Conservation (phyloP, 2,797 vertebrate genomes). For the Lagodon rhomboides region DNA sequence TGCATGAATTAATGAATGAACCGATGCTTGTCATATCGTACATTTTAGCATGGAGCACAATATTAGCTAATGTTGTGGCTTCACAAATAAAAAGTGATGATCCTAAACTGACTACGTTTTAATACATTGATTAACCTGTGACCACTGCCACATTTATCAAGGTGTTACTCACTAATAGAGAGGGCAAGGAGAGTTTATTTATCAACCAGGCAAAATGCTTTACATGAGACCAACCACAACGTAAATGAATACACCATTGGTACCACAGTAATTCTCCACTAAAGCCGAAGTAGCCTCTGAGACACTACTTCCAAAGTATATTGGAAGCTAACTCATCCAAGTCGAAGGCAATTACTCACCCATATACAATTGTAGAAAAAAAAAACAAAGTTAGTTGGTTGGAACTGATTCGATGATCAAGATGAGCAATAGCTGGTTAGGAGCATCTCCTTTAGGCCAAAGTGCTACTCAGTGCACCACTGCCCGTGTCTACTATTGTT, state of each 20-base stretch:
- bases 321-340: not conserved
- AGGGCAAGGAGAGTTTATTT: not conserved
- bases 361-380: not conserved
- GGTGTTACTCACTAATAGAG: not conserved
- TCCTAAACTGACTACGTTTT: not conserved
- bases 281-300: no score
- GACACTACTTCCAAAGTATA: not conserved
- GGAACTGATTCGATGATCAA: not conserved
- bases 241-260: no score
- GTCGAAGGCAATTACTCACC: not conserved
- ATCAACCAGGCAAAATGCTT: not conserved
- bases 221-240: no score
- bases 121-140: not conserved
- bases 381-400: not conserved
- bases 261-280: no score
- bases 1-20: constrained; percentile 30
- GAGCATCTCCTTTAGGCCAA: not conserved
- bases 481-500: not conserved
- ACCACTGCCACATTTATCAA: not conserved
- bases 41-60: not conserved
- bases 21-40: constrained; percentile 9
- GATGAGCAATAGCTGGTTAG: no score
- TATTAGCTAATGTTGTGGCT: not conserved
- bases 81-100: not conserved
- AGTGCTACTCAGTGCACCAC: not conserved